Evolutionary conservation across 2,888 invertebrate genomes (phyloP), one percentile per base, ranked within the genome.

Genomic region (Polydrusus pterygomalis): DNA sequence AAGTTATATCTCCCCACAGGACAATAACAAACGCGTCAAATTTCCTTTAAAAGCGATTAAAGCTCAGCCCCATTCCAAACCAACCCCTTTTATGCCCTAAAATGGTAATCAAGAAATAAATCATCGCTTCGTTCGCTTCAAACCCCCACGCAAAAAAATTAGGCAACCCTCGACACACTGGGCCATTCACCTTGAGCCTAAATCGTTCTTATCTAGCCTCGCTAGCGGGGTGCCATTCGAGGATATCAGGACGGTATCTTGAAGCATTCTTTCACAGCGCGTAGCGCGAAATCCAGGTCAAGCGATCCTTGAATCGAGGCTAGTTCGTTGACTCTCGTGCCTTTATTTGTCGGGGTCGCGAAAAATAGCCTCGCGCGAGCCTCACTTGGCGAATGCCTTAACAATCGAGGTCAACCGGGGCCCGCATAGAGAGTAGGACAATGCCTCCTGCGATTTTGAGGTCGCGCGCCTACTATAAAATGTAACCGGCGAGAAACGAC

Each of bases 401-500:
- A 79, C 79, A 83, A 86, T 86, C 86, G 86, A 86, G 86, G 86
- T 84, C 85, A 83, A 80, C 79, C 40, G 68, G 82, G 79, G 78
- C 85, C 79, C 65, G 82, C 17, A 20, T 30, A 51, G 85, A 87
- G 87, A 84, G 81, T 85, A 87, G 88, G 86, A 82, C 87, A 86
- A 86, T 87, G 87, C 84, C 87, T 87, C 82, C 80, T 81, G 79
- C 74, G 82, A 83, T 87, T 87, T 87, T 88, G 87, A 88, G 88
- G 88, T 87, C 87, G 87, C 81, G 65, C 81, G 80, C 83, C 82
- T 82, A 82, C 80, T 81, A 69, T 54, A 40, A 67, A 60, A 54
- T 63, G 49, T 62, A 70, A 63, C 54, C 38, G 15, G 56, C 51
- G 54, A 70, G 60, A 62, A 70, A 34, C 62, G 70, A 62, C 49